Evolutionary conservation across 92 coral and sea anemone species (phyloP).

Genomic region (Actinostola sp.): DNA sequence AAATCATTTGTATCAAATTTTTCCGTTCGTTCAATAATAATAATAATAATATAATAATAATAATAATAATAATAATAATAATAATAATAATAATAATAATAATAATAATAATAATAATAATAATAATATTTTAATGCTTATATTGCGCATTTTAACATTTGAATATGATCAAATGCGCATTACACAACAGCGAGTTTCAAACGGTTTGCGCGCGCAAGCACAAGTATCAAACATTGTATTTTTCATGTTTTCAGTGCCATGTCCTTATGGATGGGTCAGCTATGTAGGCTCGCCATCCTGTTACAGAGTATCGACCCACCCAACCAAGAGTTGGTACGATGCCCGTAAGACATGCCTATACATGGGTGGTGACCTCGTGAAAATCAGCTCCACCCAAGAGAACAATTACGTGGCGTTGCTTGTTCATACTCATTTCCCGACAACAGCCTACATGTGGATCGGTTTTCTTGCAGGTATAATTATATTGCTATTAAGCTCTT

Average conservation of each 20-base stretch:
- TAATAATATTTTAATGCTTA: too few relatives aligned
- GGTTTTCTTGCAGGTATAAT: conserved; percentile 13
- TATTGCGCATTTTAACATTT: too few relatives aligned
- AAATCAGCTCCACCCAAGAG: conserved; percentile 4
- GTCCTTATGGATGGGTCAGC: conserved; percentile 5
- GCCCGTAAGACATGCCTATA: conserved; percentile 9
- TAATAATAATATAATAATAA: too few relatives aligned
- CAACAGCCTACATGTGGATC: neutral
- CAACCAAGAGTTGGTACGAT: conserved; percentile 9
- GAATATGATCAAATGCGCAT: too few relatives aligned
- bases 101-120: too few relatives aligned
- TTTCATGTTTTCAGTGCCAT: neutral
- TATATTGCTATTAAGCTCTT: neutral
- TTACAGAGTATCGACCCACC: neutral
- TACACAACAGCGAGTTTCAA: neutral
- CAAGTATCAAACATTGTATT: too few relatives aligned
- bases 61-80: too few relatives aligned
- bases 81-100: too few relatives aligned
- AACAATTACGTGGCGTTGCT: conserved; percentile 6
- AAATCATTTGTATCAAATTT: too few relatives aligned
- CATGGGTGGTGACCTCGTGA: conserved; percentile 9
- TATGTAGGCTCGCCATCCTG: conserved; percentile 15
- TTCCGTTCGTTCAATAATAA: too few relatives aligned
- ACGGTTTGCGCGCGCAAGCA: too few relatives aligned
- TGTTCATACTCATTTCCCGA: conserved; percentile 2